These are phyloP conservation scores for Drosophila cognata DNA, from an alignment of 2,888 invertebrate genomes.

Conservation along the genomic window DNA sequence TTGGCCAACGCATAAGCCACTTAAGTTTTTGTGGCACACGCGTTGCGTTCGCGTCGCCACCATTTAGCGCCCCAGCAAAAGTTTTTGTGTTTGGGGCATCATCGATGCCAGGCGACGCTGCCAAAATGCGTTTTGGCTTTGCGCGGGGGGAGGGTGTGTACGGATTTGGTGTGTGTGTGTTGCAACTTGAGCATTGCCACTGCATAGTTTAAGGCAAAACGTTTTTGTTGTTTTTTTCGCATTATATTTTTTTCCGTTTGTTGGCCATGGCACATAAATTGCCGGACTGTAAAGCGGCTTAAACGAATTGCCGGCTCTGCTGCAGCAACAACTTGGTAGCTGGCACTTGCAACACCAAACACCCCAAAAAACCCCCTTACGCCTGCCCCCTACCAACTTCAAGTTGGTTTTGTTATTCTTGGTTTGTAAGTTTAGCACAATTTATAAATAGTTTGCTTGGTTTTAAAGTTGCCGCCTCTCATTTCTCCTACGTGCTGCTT, in stretches of 20 bases:
- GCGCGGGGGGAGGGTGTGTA: constrained; percentile 5
- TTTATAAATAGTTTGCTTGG: constrained; percentile 75
- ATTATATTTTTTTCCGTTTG: background rate
- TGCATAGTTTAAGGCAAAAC: constrained; percentile 74
- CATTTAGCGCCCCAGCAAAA: constrained; percentile 76
- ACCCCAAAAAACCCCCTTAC: background rate
- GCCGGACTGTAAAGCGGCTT: constrained; percentile 75
- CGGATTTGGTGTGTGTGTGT: background rate
- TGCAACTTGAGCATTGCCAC: constrained; percentile 9
- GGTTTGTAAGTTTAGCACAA: constrained; percentile 69
- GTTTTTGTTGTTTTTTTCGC: constrained; percentile 17
- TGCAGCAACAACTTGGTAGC: constrained; percentile 72
- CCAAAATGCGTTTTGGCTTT: constrained; percentile 68
- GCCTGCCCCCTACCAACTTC: background rate
- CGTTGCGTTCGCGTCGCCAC: constrained; percentile 72
- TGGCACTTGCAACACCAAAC: constrained; percentile 36
- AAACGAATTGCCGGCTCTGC: constrained; percentile 77
- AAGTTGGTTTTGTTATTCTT: constrained; percentile 27
- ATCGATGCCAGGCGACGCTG: constrained; percentile 68
- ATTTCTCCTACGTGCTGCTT: constrained; percentile 5
- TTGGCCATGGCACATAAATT: constrained; percentile 73
- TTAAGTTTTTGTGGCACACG: constrained; percentile 80
- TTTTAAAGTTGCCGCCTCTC: constrained; percentile 69
- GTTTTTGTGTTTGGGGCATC: constrained; percentile 66
- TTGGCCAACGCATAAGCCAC: constrained; percentile 79